Evolutionary conservation across 2,797 vertebrate species (phyloP).

Genomic region (Parotocinclus haroldoi): DNA sequence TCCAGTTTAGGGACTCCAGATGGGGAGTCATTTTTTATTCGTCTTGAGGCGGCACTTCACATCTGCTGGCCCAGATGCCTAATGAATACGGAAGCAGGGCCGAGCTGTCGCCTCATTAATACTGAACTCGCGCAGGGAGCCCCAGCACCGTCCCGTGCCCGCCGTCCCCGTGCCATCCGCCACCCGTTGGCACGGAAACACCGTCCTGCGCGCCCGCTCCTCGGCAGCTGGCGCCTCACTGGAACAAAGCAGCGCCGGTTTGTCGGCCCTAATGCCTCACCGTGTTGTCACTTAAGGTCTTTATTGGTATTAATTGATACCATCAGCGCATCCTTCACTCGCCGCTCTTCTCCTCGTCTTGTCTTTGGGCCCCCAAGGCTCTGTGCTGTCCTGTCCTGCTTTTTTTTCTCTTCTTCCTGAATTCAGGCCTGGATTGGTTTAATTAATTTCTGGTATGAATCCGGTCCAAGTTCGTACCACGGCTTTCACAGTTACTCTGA

Average conservation of each 20-base stretch:
- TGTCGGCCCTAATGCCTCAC: slow-evolving; percentile 64
- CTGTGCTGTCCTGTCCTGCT: background rate
- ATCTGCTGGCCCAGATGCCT: slow-evolving; percentile 79
- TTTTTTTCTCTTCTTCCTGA: background rate
- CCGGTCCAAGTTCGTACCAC: background rate
- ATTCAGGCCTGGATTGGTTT: background rate
- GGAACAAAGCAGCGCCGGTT: slow-evolving; percentile 67
- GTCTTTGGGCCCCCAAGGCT: slow-evolving; percentile 14
- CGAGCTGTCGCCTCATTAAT: slow-evolving; percentile 76
- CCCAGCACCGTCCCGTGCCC: slow-evolving; percentile 52
- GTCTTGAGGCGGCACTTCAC: slow-evolving; percentile 76
- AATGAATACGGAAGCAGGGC: slow-evolving; percentile 74
- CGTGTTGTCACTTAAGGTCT: slow-evolving; percentile 73
- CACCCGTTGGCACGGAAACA: slow-evolving; percentile 63
- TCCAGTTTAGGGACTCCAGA: slow-evolving; percentile 73
- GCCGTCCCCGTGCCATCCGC: slow-evolving; percentile 53
- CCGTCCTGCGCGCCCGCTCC: slow-evolving; percentile 55
- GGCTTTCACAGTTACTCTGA: background rate
- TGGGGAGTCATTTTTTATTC: slow-evolving; percentile 79
- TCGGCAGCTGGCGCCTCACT: slow-evolving; percentile 65
- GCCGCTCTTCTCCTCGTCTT: background rate
- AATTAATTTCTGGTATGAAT: background rate
- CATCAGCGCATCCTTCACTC: slow-evolving; percentile 43
- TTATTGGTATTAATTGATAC: slow-evolving; percentile 75
- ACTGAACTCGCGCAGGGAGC: slow-evolving; percentile 65